These are phyloP conservation scores for Danaus melanippus DNA, from an alignment of 1,140 invertebrate genomes.

Conservation along the genomic window DNA sequence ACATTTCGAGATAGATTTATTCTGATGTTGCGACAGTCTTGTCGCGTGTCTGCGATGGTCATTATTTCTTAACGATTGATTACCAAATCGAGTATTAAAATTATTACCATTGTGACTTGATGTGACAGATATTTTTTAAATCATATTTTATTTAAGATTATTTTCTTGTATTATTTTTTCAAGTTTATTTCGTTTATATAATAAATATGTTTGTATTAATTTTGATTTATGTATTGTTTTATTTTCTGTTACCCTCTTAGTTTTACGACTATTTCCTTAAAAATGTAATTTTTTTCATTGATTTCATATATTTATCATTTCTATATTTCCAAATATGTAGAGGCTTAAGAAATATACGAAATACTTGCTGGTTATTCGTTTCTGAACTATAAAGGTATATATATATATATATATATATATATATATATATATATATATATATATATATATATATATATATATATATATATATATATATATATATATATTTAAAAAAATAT, in stretches of 20 bases:
- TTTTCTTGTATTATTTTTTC: conserved; percentile 38
- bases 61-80: neutral
- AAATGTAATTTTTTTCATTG: neutral
- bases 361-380: too few species aligned
- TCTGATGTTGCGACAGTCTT: conserved; percentile 1
- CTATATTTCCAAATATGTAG: neutral
- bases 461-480: too few species aligned
- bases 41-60: conserved; percentile 3
- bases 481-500: too few species aligned
- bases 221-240: conserved; percentile 28
- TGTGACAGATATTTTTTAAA: conserved; percentile 8
- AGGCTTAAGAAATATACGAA: too few species aligned
- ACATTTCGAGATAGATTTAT: neutral
- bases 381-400: too few species aligned
- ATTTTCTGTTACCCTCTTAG: conserved; percentile 16
- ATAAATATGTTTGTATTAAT: conserved; percentile 44
- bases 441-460: too few species aligned
- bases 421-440: too few species aligned
- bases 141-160: conserved; percentile 29
- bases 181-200: conserved; percentile 46
- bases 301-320: conserved; percentile 4
- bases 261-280: neutral
- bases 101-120: conserved; percentile 6
- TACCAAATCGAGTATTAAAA: conserved; percentile 15
- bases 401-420: too few species aligned